Conservation (phyloP, 2,888 invertebrate species). For the Lepetodrilus schrolli region DNA sequence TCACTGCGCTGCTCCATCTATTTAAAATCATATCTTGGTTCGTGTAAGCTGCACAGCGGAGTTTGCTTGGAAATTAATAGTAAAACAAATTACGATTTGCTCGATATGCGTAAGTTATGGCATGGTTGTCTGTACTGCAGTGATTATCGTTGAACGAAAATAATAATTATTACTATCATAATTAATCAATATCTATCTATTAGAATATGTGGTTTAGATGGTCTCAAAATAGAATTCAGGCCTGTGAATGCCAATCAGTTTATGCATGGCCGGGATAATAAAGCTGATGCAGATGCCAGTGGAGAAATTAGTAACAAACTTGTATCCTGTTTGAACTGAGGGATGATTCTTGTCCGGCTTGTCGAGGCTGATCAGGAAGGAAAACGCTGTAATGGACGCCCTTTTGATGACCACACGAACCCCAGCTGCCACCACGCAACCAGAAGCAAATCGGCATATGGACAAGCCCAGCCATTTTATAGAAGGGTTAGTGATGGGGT, state of each 20-base stretch:
- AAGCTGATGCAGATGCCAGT: constrained; percentile 53
- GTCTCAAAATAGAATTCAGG: constrained; percentile 54
- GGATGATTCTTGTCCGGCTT: constrained; percentile 59
- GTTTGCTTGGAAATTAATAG: no score
- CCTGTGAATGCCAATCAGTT: constrained; percentile 56
- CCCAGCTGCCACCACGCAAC: constrained; percentile 46
- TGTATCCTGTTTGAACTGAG: constrained; percentile 53
- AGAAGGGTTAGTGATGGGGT: constrained; percentile 47
- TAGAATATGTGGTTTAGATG: constrained; percentile 43
- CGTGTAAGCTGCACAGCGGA: no score
- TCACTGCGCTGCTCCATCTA: no score
- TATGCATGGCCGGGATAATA: constrained; percentile 54
- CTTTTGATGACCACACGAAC: constrained; percentile 48
- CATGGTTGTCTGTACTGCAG: no score
- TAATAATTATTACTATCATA: no score
- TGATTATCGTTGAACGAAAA: no score
- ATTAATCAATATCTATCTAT: no score
- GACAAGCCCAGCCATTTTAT: constrained; percentile 49
- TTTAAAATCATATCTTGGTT: no score
- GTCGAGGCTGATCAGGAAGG: constrained; percentile 52
- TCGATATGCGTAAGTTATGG: no score
- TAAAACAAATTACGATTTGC: no score
- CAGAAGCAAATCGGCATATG: constrained; percentile 55
- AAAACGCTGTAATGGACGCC: constrained; percentile 51
- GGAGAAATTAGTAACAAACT: constrained; percentile 56